Evolutionary conservation across 2,888 invertebrate genomes (phyloP).

Genomic region (Cataglyphis altisquamis): DNA sequence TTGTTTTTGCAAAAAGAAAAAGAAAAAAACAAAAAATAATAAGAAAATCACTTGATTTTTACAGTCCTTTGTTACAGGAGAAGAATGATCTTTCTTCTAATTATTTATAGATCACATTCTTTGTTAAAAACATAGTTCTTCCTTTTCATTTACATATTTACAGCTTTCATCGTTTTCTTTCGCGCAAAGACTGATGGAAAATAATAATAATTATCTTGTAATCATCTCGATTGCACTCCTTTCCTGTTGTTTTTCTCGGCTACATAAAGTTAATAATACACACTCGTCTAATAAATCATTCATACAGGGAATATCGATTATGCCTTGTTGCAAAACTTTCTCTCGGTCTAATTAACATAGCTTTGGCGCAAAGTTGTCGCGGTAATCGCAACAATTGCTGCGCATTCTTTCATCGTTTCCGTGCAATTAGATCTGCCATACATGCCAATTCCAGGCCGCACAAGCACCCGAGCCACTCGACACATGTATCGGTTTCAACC

Average conservation of each 20-base stretch:
- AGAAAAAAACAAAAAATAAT: background rate
- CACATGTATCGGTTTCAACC: slow-evolving; percentile 82
- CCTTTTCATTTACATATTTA: background rate
- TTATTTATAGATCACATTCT: background rate
- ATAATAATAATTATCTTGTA: background rate
- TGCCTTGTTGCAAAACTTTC: background rate
- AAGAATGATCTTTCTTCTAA: slow-evolving; percentile 62
- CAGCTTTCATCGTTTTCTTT: background rate
- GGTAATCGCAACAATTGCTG: slow-evolving; percentile 57
- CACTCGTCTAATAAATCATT: slow-evolving; percentile 61
- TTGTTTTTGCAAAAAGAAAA: background rate
- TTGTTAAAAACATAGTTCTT: background rate
- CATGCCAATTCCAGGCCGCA: slow-evolving; percentile 66
- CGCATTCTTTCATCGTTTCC: slow-evolving; percentile 66
- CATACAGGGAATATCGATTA: background rate
- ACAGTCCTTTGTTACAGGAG: background rate
- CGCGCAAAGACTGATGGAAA: background rate
- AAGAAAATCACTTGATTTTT: background rate
- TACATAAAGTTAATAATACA: background rate
- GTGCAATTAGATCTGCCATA: slow-evolving; percentile 72
- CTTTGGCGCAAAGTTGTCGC: slow-evolving; percentile 49
- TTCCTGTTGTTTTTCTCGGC: background rate
- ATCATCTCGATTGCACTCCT: background rate
- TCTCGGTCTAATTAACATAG: slow-evolving; percentile 64
- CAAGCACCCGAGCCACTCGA: slow-evolving; percentile 72